These are phyloP conservation scores for Trisateles emortualis DNA, from an alignment of 2,888 invertebrate species.

Conservation along the genomic window DNA sequence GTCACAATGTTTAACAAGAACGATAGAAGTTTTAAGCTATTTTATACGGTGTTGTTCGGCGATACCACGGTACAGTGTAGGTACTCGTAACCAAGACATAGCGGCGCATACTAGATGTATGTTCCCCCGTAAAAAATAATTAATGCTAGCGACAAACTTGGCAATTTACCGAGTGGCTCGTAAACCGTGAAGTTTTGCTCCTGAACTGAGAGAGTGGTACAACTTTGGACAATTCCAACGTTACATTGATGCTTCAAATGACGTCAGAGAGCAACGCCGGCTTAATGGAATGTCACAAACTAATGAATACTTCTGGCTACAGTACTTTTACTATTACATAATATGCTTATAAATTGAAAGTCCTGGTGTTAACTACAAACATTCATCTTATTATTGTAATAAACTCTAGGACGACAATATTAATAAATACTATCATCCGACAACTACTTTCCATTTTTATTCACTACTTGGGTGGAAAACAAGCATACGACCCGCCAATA, in stretches of 20 bases:
- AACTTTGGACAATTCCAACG: slow-evolving; percentile 44
- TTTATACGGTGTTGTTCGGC: neutral
- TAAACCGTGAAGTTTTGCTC: slow-evolving; percentile 53
- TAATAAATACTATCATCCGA: too few species aligned
- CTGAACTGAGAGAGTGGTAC: slow-evolving; percentile 33
- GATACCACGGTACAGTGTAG: neutral
- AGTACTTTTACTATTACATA: slow-evolving; percentile 27
- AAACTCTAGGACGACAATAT: too few species aligned
- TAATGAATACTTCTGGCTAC: slow-evolving; percentile 31
- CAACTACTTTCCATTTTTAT: too few species aligned
- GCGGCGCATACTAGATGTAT: slow-evolving; percentile 21
- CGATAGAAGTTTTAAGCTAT: neutral
- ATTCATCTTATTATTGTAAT: too few species aligned
- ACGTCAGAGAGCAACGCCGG: slow-evolving; percentile 31
- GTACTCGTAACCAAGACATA: neutral
- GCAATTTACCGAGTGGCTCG: slow-evolving; percentile 54
- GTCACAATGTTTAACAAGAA: neutral
- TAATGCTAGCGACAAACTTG: slow-evolving; percentile 56
- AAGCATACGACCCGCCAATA: too few species aligned
- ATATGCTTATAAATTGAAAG: too few species aligned
- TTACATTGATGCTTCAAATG: slow-evolving; percentile 33
- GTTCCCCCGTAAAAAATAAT: slow-evolving; percentile 54
- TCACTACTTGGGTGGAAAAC: too few species aligned
- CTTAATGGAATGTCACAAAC: slow-evolving; percentile 40
- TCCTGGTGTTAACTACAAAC: too few species aligned